Conservation (phyloP, 2,888 invertebrate species). For the Amphiduros pacificus region DNA sequence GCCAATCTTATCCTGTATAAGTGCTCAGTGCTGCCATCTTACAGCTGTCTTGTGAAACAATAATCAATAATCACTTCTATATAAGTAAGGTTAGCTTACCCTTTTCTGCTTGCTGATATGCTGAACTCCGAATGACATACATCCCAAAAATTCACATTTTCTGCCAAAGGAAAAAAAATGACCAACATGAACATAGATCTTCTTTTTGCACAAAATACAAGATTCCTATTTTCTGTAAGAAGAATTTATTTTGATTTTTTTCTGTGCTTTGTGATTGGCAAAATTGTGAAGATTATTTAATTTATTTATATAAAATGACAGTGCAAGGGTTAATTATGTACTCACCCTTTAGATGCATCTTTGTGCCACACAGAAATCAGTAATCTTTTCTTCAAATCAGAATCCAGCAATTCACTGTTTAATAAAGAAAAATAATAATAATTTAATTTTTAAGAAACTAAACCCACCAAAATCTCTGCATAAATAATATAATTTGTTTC, state of each 20-base stretch:
- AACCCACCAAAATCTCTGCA: no score
- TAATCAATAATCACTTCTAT: no score
- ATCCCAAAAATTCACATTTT: constrained; percentile 79
- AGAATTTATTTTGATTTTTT: no score
- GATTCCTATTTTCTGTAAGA: background rate
- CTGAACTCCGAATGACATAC: constrained; percentile 86
- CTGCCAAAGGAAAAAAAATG: constrained; percentile 8
- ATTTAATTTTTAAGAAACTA: no score
- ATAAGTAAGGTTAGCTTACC: constrained; percentile 63
- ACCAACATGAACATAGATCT: background rate
- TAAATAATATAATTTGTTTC: no score
- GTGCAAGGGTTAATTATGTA: background rate
- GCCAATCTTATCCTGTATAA: background rate
- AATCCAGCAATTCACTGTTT: constrained; percentile 48
- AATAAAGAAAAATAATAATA: constrained; percentile 13
- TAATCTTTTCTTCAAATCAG: constrained; percentile 45
- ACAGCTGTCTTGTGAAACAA: background rate
- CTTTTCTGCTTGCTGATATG: constrained; percentile 71
- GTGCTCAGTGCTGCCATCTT: no score
- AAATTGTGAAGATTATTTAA: no score
- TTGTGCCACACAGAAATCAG: constrained; percentile 50
- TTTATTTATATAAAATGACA: background rate
- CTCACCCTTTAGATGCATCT: constrained; percentile 40
- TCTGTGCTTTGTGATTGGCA: no score
- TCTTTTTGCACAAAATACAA: background rate